Evolutionary conservation across 2,797 vertebrate genomes (phyloP), one percentile per base, ranked within the genome.

Genomic region (Glossophaga mutica): DNA sequence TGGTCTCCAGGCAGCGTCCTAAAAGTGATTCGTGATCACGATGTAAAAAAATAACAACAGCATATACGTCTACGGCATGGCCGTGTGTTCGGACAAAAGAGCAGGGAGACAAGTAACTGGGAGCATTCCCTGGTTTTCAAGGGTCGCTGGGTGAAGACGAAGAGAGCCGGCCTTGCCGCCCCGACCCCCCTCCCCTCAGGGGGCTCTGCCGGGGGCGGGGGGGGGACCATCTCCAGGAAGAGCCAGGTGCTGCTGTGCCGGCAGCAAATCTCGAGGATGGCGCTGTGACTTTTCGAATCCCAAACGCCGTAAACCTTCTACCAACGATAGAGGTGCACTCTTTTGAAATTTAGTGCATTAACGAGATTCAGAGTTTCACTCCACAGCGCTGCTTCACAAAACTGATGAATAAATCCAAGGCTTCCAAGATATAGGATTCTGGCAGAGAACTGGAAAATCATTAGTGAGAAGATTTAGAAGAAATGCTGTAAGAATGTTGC

Each of bases 101-200:
- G 55, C n/a, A 11, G 59, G 3, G 15, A 78, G 68, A 29, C 5
- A 22, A 26, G 39, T 11, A 11, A 24, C 19, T 9, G 34, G 21
- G 55, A 74, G 34, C 7, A 24, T 9, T 21, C 24, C 9, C 4
- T 77, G 68, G 37, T 37, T 39, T 50, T n/a, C 18, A 10, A 52
- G 42, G 46, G 4, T 18, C 14, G 14, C 5, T 48, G 48, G 29
- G 32, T 12, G 67, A 70, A 59, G 52, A n/a, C 9, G 24, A 59
- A 6, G 34, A 5, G 7, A 39, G 15, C 10, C 16, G 16, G 12
- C 32, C 34, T 1, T 0, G 2, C 9, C 37, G 6, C 10, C 32
- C 9, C 7, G 34, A 2, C 9, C 15, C 34, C 59, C 11, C 68
- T 71, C 18, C 44, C 62, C 78, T 18, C 15, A 11, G 29, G n/a